phyloP scores from a whole-genome alignment of 2,797 vertebrate genomes.

The Sebastes trivittatus region DNA sequence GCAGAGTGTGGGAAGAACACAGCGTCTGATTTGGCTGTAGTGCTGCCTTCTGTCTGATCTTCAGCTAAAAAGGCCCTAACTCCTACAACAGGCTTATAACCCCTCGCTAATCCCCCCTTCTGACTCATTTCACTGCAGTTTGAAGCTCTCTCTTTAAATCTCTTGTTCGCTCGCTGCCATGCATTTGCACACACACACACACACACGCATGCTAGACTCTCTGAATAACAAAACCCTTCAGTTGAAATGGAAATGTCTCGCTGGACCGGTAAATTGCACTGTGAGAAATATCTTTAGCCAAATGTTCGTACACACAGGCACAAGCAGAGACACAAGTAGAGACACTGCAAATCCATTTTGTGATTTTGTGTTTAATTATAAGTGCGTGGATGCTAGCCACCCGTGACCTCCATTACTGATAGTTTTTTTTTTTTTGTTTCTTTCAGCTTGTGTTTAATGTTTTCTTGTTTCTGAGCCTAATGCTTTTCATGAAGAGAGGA shows the following conservation, averaged over 20 bases:
- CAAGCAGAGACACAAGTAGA: conserved; percentile 41
- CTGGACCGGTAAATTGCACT: conserved; percentile 67
- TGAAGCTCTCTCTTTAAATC: conserved; percentile 72
- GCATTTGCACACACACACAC: conserved; percentile 21
- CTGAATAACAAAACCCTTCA: conserved; percentile 67
- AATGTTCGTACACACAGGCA: conserved; percentile 46
- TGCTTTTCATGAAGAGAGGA: conserved; percentile 17
- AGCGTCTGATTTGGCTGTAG: conserved; percentile 63
- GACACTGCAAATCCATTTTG: conserved; percentile 47
- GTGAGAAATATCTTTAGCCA: conserved; percentile 68
- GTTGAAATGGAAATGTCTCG: conserved; percentile 68
- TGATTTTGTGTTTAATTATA: conserved; percentile 58
- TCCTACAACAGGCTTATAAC: conserved; percentile 77
- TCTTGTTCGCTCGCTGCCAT: conserved; percentile 46
- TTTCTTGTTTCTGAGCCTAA: conserved; percentile 27
- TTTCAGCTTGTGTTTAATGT: conserved; percentile 36
- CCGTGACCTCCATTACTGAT: conserved; percentile 41
- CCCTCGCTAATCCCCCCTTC: conserved; percentile 70
- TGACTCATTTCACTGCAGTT: conserved; percentile 76
- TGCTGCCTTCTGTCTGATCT: conserved; percentile 73
- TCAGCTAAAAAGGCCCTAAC: conserved; percentile 72
- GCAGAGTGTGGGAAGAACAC: conserved; percentile 71
- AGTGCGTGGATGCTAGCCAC: conserved; percentile 33
- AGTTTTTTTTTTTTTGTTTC: conserved; percentile 30
- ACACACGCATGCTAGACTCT: conserved; percentile 33